Percentiles rank a stretch among this genome's conserved stretches.
Evolutionary conservation across 2,113 vertebrate genomes (phyloP).

Genomic region (Bufo bufo): DNA sequence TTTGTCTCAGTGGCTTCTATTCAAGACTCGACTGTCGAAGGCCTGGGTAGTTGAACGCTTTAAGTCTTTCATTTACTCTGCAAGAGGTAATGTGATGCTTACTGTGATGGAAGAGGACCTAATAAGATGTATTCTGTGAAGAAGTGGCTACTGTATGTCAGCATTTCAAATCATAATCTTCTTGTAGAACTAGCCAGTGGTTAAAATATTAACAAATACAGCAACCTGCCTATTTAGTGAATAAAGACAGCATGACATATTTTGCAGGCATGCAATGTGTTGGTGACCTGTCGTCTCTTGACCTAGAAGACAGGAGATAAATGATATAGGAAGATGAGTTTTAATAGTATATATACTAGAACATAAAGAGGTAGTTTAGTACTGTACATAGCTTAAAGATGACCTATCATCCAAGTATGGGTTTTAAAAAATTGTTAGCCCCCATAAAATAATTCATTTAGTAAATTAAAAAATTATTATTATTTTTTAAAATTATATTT

Average conservation of each 20-base stretch:
- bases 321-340: not conserved
- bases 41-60: not conserved
- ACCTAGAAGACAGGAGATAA: not conserved
- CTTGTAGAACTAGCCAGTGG: not conserved
- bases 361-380: too few species aligned
- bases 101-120: not conserved
- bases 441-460: too few species aligned
- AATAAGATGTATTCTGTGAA: not conserved
- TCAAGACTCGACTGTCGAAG: not conserved
- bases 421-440: too few species aligned
- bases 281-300: not conserved
- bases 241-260: not conserved
- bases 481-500: too few species aligned
- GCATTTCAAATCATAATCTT: not conserved
- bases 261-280: not conserved
- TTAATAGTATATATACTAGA: too few species aligned
- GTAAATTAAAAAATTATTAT: too few species aligned
- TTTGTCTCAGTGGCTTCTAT: conserved; percentile 21
- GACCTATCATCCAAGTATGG: too few species aligned
- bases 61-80: conserved; percentile 24
- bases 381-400: too few species aligned
- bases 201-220: not conserved
- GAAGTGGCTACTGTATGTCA: not conserved
- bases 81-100: not conserved
- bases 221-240: not conserved